Base-by-base conservation (phyloP, 92 coral and sea anemone species). In the Scolanthus callimorphus region DNA sequence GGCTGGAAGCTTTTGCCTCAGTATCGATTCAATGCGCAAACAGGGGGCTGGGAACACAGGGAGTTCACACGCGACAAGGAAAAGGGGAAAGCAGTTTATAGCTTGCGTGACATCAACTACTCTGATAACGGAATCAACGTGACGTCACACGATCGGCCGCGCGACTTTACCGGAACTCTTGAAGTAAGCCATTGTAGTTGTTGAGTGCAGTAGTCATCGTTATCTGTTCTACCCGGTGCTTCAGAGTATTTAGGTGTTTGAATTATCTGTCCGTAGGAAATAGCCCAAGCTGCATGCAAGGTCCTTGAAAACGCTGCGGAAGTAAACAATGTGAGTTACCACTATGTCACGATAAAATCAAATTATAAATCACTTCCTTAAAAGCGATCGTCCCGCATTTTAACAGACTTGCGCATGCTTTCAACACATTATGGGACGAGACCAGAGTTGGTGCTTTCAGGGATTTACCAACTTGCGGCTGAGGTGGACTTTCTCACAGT, bases 1-100 rank as follows among this genome's bases (percentile, higher is more conserved):
- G 91, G 91, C 17, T 84, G 91, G 91, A 84, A 84, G 49, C 66
- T 84, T 2, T 67, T 84, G 26, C 91, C 91, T 4, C 91, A 84
- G 91, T 85, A 85, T 17, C 67, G 62, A n/a, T 85, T 80, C 44
- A 75, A 80, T 39, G 60, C 88, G 4, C 69, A 81, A 19, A 85
- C 94, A 6, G 94, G 94, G 4, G 82, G 67, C 25, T 85, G 94
- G 94, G 63, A 55, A 34, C 83, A 85, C 27, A 69, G 85, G 21
- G 56, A 79, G 55, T 75, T 75, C 19, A 52, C 49, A 25, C 45
- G 49, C 27, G 72, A 62, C n/a, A 49, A 31, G n/a, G 62, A 73
- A 50, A 67, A 62, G 28, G 63, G 69, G 13, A 26, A 68, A 41
- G 44, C 86, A 12, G 25, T 67, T 51, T 80, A 68, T 25, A 85